phyloP scores from a whole-genome alignment of 2,797 vertebrate genomes.

The Helarctos malayanus region DNA sequence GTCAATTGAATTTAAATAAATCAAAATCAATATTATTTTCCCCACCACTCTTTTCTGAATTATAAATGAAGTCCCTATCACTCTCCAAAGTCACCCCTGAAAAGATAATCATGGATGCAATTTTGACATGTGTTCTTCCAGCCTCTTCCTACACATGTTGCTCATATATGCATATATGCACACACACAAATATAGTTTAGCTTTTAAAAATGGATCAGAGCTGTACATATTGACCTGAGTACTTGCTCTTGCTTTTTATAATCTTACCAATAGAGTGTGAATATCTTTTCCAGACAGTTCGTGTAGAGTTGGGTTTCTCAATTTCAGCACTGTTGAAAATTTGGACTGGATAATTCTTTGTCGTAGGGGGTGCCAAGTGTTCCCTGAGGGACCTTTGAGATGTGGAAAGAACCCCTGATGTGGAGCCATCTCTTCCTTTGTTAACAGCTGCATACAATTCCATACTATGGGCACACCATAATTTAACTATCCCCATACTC shows the following conservation, averaged over 20 bases:
- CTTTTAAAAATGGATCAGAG: not conserved
- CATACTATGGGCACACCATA: not conserved
- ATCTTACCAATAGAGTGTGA: not conserved
- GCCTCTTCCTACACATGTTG: not conserved
- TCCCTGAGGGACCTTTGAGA: not conserved
- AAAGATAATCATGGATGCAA: not conserved
- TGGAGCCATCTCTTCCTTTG: not conserved
- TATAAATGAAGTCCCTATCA: not conserved
- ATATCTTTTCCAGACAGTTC: not conserved
- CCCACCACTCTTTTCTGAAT: not conserved
- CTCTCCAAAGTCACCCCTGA: not conserved
- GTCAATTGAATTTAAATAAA: not conserved
- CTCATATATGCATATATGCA: not conserved
- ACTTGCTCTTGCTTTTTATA: not conserved
- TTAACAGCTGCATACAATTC: not conserved
- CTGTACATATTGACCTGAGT: not conserved
- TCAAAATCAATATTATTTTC: not conserved
- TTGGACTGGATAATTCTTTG: not conserved
- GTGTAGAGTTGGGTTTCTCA: not conserved
- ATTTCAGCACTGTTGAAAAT: not conserved
- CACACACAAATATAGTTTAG: not conserved
- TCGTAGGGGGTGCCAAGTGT: rapidly evolving
- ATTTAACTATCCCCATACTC: not conserved
- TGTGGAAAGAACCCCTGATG: not conserved
- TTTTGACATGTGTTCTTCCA: not conserved